A percentile compares a stretch with the other conserved stretches of the same genome.
These are phyloP conservation scores for Aspidoscelis tigris DNA, from an alignment of 2,113 vertebrate species.

Conservation along the genomic window DNA sequence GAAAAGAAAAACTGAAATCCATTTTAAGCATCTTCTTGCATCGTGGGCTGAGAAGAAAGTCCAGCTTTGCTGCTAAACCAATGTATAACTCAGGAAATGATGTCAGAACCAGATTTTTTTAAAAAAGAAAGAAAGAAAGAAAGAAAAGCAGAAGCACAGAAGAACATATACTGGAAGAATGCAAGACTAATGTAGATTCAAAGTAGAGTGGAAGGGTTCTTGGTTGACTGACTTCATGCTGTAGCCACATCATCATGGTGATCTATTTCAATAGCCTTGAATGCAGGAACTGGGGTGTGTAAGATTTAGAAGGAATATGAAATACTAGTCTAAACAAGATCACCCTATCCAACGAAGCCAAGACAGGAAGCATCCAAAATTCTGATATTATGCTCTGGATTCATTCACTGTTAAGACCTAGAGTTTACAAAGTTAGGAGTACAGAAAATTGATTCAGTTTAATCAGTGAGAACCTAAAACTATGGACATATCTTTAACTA, in stretches of 20 bases:
- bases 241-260: slow-evolving; percentile 33
- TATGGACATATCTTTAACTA: not conserved
- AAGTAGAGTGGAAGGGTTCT: slow-evolving; percentile 65
- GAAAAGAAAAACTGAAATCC: slow-evolving; percentile 62
- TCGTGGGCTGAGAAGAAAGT: slow-evolving; percentile 58
- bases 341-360: slow-evolving; percentile 5
- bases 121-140: slow-evolving; percentile 24
- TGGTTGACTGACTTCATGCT: slow-evolving; percentile 62
- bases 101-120: slow-evolving; percentile 64
- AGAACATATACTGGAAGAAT: slow-evolving; percentile 51
- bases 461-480: too few relatives aligned
- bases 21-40: slow-evolving; percentile 69
- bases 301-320: slow-evolving; percentile 5
- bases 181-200: slow-evolving; percentile 60
- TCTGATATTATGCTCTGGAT: not conserved
- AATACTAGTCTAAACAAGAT: slow-evolving; percentile 28
- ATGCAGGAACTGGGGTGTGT: slow-evolving; percentile 16
- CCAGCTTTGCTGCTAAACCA: slow-evolving; percentile 61
- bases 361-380: not conserved
- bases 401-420: not conserved
- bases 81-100: slow-evolving; percentile 67
- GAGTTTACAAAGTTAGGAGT: not conserved
- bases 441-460: not conserved
- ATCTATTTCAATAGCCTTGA: slow-evolving; percentile 26
- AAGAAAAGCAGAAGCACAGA: slow-evolving; percentile 42